These are phyloP conservation scores for Sminthurides aquaticus DNA, from an alignment of 2,888 invertebrate species.

Conservation along the genomic window DNA sequence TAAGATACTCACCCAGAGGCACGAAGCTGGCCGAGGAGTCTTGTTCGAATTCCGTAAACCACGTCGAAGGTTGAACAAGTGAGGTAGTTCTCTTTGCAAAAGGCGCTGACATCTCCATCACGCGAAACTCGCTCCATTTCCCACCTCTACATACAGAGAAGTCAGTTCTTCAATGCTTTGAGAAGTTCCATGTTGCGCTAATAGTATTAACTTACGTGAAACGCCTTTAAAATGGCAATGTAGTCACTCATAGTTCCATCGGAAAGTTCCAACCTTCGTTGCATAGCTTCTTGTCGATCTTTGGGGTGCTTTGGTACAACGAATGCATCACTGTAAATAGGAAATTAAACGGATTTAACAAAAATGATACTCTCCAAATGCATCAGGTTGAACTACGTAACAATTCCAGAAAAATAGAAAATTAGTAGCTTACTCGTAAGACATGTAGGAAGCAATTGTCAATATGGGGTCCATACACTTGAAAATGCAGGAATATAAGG, in stretches of 20 bases:
- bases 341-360: too few species aligned
- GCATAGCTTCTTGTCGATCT: conserved; percentile 56
- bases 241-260: conserved; percentile 80
- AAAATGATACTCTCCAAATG: too few species aligned
- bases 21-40: conserved; percentile 71
- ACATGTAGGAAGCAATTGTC: conserved; percentile 79
- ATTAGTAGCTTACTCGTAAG: conserved; percentile 64
- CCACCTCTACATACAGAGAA: conserved; percentile 43
- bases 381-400: too few species aligned
- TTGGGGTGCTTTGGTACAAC: conserved; percentile 65
- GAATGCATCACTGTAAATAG: conserved; percentile 62
- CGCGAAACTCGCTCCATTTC: conserved; percentile 48
- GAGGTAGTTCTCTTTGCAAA: conserved; percentile 65
- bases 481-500: conserved; percentile 79
- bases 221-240: conserved; percentile 71
- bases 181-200: too few species aligned
- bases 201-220: conserved; percentile 56
- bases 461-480: conserved; percentile 88
- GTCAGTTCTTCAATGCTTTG: too few species aligned
- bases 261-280: conserved; percentile 61
- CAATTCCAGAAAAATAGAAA: too few species aligned
- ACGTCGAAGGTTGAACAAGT: conserved; percentile 80
- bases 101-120: conserved; percentile 13
- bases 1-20: conserved; percentile 44
- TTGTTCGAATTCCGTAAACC: conserved; percentile 74